phyloP scores from a whole-genome alignment of 2,888 invertebrate species.

The Drosophila suboccidentalis region DNA sequence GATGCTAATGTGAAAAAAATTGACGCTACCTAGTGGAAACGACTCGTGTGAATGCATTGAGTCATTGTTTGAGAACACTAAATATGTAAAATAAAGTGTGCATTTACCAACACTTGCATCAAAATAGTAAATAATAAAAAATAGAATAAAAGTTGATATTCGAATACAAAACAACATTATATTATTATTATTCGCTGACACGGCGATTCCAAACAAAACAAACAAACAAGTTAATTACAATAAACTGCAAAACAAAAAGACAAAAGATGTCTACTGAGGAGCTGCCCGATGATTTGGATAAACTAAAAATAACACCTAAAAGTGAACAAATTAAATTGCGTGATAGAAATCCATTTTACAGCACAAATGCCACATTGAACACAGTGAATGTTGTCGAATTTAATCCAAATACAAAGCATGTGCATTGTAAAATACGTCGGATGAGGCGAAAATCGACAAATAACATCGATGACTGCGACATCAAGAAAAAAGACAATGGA shows the following conservation, averaged over 20 bases:
- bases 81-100: background rate
- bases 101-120: conserved; percentile 37
- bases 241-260: background rate
- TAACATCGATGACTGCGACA: conserved; percentile 68
- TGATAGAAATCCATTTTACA: conserved; percentile 81
- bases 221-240: background rate
- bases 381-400: conserved; percentile 13
- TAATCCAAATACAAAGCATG: conserved; percentile 32
- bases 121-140: conserved; percentile 56
- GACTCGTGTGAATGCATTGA: background rate
- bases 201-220: background rate
- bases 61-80: conserved; percentile 18
- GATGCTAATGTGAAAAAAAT: background rate
- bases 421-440: conserved; percentile 65
- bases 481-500: conserved; percentile 51
- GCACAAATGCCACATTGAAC: conserved; percentile 24
- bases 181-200: background rate
- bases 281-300: conserved; percentile 87
- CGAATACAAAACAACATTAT: conserved; percentile 9
- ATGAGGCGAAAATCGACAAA: conserved; percentile 78
- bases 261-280: conserved; percentile 84
- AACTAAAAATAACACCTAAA: conserved; percentile 87
- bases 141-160: conserved; percentile 25
- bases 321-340: conserved; percentile 74
- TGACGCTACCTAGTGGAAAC: conserved; percentile 24